Base-by-base conservation (phyloP, 2,797 vertebrate genomes). In the Characodon lateralis region DNA sequence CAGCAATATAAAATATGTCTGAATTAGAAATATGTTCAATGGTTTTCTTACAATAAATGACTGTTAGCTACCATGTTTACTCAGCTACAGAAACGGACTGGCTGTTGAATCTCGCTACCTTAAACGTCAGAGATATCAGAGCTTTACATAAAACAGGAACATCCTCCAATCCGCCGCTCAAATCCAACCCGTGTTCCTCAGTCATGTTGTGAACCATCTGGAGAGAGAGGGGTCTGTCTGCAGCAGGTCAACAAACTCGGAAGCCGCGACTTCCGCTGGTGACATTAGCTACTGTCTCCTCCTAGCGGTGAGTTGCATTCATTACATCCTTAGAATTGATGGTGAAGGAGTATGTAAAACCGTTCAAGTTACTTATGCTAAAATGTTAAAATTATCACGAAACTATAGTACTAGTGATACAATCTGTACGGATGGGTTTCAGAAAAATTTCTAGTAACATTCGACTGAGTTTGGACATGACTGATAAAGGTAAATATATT, bases 91-190 rank as follows among this genome's bases (percentile, higher is more conserved):
- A 31, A 43, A 41, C 7, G 63, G 3, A 4, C 20, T 3, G 24
- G 6, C 22, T 26, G n/a, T n/a, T 58, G 2, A 24, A 1, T 13
- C 0, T 46, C 26, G 14, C 83, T 92, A 95, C 95, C 94, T 95
- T 89, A 78, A 96, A 95, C 1, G 26, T n/a, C 39, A 92, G 84
- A 28, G 59, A n/a, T 3, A 65, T 72, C 77, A 0, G 39, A 71
- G 10, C 73, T 10, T 87, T 51, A 5, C 91, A 69, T 5, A 82
- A 83, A 86, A 96, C 88, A 4, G 93, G 91, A 41, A 95, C 86
- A 61, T 92, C 87, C 53, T 96, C 95, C 3, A 89, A 77, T 5
- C 91, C 89, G 16, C 73, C 53, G 39, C 93, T 95, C 50, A 96
- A 28, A 80, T 96, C 95, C 46, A 69, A 20, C 55, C 0, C 14